Evolutionary conservation across 2,888 invertebrate genomes (phyloP).

Genomic region (Apodemia zela): DNA sequence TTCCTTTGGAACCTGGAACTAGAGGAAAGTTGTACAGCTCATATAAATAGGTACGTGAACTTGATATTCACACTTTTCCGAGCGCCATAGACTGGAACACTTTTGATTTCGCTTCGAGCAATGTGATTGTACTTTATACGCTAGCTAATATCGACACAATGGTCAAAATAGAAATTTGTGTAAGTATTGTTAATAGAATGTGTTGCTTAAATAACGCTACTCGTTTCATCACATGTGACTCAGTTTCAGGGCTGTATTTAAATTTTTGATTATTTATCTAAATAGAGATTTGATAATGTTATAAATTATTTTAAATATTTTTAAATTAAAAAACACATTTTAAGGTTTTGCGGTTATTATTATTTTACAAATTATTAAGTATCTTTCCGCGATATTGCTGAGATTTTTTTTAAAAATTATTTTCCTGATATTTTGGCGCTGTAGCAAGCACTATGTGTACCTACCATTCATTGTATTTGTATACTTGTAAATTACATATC

Average conservation of each 20-base stretch:
- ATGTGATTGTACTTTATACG: slow-evolving; percentile 47
- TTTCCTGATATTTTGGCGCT: too few species aligned
- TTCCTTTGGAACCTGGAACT: slow-evolving; percentile 62
- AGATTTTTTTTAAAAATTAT: too few species aligned
- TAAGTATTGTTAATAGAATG: slow-evolving; percentile 43
- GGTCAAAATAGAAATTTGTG: slow-evolving; percentile 60
- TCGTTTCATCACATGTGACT: slow-evolving; percentile 25
- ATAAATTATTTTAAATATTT: too few species aligned
- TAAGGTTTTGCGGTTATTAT: too few species aligned
- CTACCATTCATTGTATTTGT: too few species aligned
- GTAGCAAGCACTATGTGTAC: too few species aligned
- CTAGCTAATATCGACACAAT: slow-evolving; percentile 38
- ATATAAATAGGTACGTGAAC: slow-evolving; percentile 72
- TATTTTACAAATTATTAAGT: too few species aligned
- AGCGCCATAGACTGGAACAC: slow-evolving; percentile 53
- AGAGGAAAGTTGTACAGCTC: slow-evolving; percentile 68
- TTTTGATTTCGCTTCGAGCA: slow-evolving; percentile 60
- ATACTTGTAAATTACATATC: too few species aligned
- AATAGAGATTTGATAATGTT: too few species aligned
- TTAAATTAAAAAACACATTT: too few species aligned
- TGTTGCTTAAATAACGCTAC: slow-evolving; percentile 21
- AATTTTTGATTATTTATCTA: not conserved
- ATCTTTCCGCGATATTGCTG: too few species aligned
- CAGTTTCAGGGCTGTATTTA: not conserved
- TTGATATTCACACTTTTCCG: slow-evolving; percentile 74